Conservation (phyloP, 2,797 vertebrate species). For the Sarcophilus harrisii region DNA sequence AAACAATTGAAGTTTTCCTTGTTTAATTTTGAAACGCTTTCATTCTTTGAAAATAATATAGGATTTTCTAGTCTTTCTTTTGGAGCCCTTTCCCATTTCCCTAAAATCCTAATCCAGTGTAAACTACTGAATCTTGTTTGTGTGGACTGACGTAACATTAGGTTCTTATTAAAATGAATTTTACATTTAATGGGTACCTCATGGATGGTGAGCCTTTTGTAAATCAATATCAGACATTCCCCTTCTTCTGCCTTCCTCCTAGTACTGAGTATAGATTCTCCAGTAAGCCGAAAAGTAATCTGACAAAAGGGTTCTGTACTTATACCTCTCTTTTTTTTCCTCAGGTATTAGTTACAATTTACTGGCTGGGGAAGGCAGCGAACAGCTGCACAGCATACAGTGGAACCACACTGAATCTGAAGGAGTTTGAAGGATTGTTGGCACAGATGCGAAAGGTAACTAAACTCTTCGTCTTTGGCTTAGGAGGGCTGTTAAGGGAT, state of each 20-base stretch:
- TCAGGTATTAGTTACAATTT: conserved; percentile 97
- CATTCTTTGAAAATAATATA: conserved; percentile 26
- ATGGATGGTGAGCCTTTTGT: conserved; percentile 30
- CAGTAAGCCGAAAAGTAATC: conserved; percentile 4
- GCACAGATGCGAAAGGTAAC: conserved; percentile 97
- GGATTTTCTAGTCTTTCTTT: conserved; percentile 31
- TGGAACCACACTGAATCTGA: conserved; percentile 95
- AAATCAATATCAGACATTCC: conserved; percentile 33
- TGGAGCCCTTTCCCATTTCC: conserved; percentile 38
- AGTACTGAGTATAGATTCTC: conserved; percentile 31
- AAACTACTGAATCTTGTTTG: conserved; percentile 45
- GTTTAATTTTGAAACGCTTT: conserved; percentile 46
- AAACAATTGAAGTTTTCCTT: conserved; percentile 12
- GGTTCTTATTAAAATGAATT: conserved; percentile 64
- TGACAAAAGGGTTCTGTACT: conserved; percentile 17
- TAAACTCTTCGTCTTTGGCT: conserved; percentile 56
- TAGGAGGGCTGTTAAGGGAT: background rate
- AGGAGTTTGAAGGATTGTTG: conserved; percentile 95
- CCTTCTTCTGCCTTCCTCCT: conserved; percentile 34
- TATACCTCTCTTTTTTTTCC: conserved; percentile 59
- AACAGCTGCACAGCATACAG: conserved; percentile 93
- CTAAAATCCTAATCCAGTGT: conserved; percentile 44
- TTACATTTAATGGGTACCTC: conserved; percentile 50
- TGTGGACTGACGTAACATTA: background rate
- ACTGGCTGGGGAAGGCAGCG: conserved; percentile 97